Conservation (phyloP, 2,797 vertebrate species). For the Clarias laeviceps region DNA sequence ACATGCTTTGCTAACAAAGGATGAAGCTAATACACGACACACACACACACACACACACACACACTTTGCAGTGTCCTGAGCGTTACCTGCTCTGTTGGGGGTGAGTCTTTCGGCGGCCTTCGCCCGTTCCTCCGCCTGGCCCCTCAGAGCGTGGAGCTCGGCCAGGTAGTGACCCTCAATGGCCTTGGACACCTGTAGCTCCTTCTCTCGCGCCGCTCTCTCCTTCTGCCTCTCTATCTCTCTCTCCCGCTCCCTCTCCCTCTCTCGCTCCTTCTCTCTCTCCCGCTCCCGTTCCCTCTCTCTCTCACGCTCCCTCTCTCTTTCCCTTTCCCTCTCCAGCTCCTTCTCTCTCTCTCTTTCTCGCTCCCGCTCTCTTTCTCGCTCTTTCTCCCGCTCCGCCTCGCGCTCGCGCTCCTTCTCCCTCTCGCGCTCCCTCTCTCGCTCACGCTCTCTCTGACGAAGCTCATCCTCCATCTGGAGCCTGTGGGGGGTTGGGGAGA, state of each 20-base stretch:
- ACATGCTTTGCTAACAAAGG: not conserved
- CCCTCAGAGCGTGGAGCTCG: conserved; percentile 84
- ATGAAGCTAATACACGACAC: not conserved
- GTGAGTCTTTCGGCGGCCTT: conserved; percentile 86
- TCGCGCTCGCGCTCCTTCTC: conserved; percentile 63
- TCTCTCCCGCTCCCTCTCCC: conserved; percentile 76
- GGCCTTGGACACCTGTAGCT: conserved; percentile 87
- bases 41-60: not conserved
- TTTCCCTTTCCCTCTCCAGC: conserved; percentile 68
- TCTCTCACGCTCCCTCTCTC: conserved; percentile 60
- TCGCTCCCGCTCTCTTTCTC: conserved; percentile 72
- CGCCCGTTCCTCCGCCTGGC: conserved; percentile 82
- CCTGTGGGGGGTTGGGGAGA: conserved; percentile 67
- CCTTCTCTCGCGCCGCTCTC: conserved; percentile 85
- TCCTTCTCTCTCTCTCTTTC: conserved; percentile 72
- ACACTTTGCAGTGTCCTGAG: not conserved
- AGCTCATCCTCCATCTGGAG: conserved; percentile 96
- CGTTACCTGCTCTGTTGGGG: conserved; percentile 84
- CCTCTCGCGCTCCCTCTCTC: conserved; percentile 73
- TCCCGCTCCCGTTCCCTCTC: conserved; percentile 72
- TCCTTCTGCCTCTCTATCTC: conserved; percentile 87
- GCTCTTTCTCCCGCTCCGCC: conserved; percentile 74
- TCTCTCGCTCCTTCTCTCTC: conserved; percentile 79
- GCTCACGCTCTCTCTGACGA: conserved; percentile 72
- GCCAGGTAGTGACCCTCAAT: conserved; percentile 89